Evolutionary conservation across 2,797 vertebrate species (phyloP), one percentile per base, ranked within the genome.

Genomic region (Pteropus rufus): DNA sequence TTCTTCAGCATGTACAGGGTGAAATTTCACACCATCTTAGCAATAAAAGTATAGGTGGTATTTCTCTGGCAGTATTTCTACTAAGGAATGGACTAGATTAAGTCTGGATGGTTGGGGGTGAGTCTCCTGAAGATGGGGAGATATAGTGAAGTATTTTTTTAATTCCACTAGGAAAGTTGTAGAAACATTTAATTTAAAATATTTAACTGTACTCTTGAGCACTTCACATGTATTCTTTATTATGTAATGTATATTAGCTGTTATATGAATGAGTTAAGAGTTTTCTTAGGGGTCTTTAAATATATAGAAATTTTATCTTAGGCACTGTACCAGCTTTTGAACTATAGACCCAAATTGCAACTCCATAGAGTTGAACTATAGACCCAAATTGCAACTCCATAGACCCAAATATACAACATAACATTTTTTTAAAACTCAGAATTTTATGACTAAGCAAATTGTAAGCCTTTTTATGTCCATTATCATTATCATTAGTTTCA

Each of bases 141-240:
- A 96, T 80, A 72, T 70, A 91, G 12, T 18, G 21, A 76, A 76
- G 10, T 80, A 15, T 70, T 84, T 91, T 87, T 49, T 90, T 49
- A 94, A 96, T 11, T 1, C 54, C 16, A 49, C 15, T 39, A 75
- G 6, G 36, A 76, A 93, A 91, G 7, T 19, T 70, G 64, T 21
- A 86, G 46, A 93, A 87, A 89, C 34, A 52, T 60, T 90, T 85
- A 85, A 67, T 7, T 67, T 90, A 56, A 90, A 36, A 54, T 90
- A 72, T 64, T 54, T 58, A 83, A 41, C 16, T 87, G 4, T 58
- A 70, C 58, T 83, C 85, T 96, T 93, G 36, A 58, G 24, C 9
- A 67, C 34, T 91, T 94, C 26, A 31, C 81, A 75, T 56, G 14
- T 95, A 70, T 77, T 93, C 46, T 93, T 95, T 72, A 86, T 89